Evolutionary conservation across 2,797 vertebrate genomes (phyloP).

Genomic region (Cyprinella venusta): DNA sequence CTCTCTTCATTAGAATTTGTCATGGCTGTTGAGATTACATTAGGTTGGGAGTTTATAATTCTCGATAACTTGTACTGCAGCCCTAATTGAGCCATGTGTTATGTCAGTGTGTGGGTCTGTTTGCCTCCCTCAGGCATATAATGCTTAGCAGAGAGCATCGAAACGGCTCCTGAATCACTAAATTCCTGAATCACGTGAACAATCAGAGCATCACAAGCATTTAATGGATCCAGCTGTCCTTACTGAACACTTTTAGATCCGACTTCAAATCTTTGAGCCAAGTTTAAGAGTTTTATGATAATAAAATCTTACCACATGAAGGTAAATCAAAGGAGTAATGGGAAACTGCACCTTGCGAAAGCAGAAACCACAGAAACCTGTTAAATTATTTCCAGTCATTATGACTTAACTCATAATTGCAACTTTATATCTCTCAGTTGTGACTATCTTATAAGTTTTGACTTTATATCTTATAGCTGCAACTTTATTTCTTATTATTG

Average conservation of each 20-base stretch:
- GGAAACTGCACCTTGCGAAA: neutral
- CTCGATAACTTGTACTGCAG: conserved; percentile 13
- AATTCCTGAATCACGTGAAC: neutral
- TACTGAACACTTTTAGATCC: neutral
- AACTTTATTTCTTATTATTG: neutral
- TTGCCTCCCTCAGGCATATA: neutral
- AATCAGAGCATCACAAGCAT: neutral
- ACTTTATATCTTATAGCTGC: neutral
- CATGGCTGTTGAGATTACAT: conserved; percentile 15
- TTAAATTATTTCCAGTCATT: neutral
- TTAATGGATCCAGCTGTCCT: conserved; percentile 38
- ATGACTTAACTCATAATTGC: neutral
- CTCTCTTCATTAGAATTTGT: conserved; percentile 30
- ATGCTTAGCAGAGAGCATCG: conserved; percentile 10
- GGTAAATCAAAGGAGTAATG: neutral
- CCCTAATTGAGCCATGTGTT: conserved; percentile 12
- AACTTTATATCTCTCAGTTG: neutral
- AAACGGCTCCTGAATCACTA: neutral
- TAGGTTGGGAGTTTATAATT: conserved; percentile 23
- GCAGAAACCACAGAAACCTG: neutral
- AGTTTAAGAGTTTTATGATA: conserved; percentile 1
- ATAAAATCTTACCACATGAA: neutral
- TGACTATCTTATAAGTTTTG: neutral
- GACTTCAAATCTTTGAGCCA: neutral
- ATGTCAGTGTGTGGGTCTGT: conserved; percentile 19